Evolutionary conservation across 2,888 invertebrate species (phyloP), one percentile per base, ranked within the genome.

Genomic region (Meteorus colon): DNA sequence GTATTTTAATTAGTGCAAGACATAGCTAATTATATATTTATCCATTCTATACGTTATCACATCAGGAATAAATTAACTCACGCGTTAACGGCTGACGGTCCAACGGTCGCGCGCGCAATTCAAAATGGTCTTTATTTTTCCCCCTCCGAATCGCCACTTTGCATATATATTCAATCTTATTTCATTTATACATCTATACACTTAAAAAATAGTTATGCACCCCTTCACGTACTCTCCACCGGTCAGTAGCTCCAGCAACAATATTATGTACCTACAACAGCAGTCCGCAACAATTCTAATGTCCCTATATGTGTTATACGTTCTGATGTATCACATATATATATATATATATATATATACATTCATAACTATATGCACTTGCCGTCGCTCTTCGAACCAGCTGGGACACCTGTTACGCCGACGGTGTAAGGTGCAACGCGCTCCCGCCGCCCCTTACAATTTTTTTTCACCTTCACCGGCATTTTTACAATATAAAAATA

Each of bases 371-470:
- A 55, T 71, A 77, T 75, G 77, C 78, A 78, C 79, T 79, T 81
- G 80, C 82, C 79, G 79, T 81, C 86, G 84, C 85, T 85, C 85
- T 85, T 82, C 82, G 83, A 80, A 84, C 86, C 87, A 87, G 86
- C 86, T 87, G 87, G 82, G 82, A 84, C 88, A 88, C 88, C 88
- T 87, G 87, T 87, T 87, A 82, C 78, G 63, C 81, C 73, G 76
- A 77, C 77, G 81, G 75, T 68, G 85, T 86, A 86, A 87, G 87
- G 87, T 87, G 86, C 85, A 86, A 84, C 84, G 84, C 83, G 84
- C 80, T 81, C 77, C 78, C 41, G 51, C 66, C 59, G 55, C 73
- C 78, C 79, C 78, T 78, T 76, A 72, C 76, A 48, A 63, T 24
- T 51, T 59, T 74, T 12, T 60, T 60, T 45, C 74, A 31, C 55